Evolutionary conservation across 2,797 vertebrate species (phyloP), one percentile per base, ranked within the genome.

Genomic region (Gadopsis bispinosus): DNA sequence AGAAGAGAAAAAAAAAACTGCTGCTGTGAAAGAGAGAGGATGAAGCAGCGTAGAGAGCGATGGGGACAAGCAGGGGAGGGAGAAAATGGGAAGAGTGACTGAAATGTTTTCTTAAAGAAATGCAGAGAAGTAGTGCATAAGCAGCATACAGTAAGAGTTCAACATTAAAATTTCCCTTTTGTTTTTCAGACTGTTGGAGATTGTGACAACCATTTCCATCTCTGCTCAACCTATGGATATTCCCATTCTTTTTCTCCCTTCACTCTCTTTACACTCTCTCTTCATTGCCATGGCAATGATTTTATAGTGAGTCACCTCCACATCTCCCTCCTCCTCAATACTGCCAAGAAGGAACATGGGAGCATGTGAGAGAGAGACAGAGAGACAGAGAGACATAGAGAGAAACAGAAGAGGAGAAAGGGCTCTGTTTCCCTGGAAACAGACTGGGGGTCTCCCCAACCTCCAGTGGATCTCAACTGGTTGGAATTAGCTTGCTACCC

Each of bases 401-500:
- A 20, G 53, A 51, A 51, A 66, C 33, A 54, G 41, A 50, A 11
- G 73, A 58, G 68, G 77, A 87, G 89, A 89, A 82, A 91, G 82
- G 84, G 84, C 90, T 91, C 93, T 79, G 94, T 95, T 95, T 93
- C 94, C 94, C 86, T 93, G 94, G 94, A 93, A 95, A 95, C 94
- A 92, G 93, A 91, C 90, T 87, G 79, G 88, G 91, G 92, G 90
- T 93, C 90, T 93, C 90, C 85, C 69, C 69, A 87, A 83, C 89
- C 88, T 92, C 90, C 88, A 92, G 87, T 92, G 92, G 89, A 88
- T 93, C 91, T 90, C 87, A 83, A 90, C 90, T 90, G 81, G 91
- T 87, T 92, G 83, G 79, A 93, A 86, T 92, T 81, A 77, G 91
- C 86, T 92, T 85, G 83, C 88, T 92, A 90, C 85, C 91, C 87